Base-by-base conservation (phyloP, 2,113 vertebrate genomes). In the Shinisaurus crocodilurus region DNA sequence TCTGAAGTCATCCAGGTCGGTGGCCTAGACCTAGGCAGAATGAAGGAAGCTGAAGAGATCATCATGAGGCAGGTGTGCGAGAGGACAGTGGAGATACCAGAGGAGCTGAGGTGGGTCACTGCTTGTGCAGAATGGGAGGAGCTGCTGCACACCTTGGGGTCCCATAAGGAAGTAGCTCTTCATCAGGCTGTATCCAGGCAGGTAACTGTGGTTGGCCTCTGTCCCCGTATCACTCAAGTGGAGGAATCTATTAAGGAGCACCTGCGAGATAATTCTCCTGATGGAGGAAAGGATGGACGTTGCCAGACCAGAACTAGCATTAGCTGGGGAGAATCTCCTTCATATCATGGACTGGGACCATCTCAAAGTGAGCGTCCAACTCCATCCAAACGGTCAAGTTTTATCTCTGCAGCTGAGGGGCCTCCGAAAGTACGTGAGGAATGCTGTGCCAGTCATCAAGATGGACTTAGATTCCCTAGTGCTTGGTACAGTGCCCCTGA, bases 301-400 rank as follows among this genome's bases (percentile, higher is more conserved):
- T 15, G 34, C 29, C 32, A 83, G 63, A 50, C 34, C 82, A 3
- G 86, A 91, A 69, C 50, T 91, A 20, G 74, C 40, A 5, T 50
- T 88, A n/a, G 74, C 27, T 34, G 82, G 82, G 25, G 82, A 88
- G 6, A 40, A 63, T 5, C 63, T 91, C 48, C 29, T 91, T 45
- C 48, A 2, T n/a, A 48, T 91, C 27, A 85, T 85, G 90, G 54
- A 80, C 40, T 91, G 90, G 90, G 48, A 80, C 25, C 3, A 60
- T 25, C 75, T 88, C 2, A 45, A 40, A 15, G 87, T 91, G 9
- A 32, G 40, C 6, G 4, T 91, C 10, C 70, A 34, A 8, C 15
- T 91, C 54, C 48, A 85, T 10, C 29, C 82, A 15, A 29, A 29
- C 37, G 6, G 32, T 60, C 9, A n/a, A 65, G 7, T 23, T 3